These are phyloP conservation scores for Julus scanicus DNA, from an alignment of 2,888 invertebrate species.

Conservation along the genomic window DNA sequence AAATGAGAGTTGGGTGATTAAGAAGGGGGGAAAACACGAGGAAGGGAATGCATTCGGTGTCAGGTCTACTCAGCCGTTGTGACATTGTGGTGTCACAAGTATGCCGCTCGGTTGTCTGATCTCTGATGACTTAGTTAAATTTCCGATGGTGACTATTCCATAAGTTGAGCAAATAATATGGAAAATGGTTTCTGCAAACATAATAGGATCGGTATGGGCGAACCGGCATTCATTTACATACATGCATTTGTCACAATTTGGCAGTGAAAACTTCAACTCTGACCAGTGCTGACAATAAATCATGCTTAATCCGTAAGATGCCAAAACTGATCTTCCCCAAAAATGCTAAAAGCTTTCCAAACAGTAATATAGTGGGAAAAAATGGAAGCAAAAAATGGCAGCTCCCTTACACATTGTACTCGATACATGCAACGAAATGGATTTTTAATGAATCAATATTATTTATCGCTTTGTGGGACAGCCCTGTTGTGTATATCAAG, in stretches of 20 bases:
- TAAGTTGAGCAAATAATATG: constrained; percentile 48
- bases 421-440: constrained; percentile 51
- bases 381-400: constrained; percentile 43
- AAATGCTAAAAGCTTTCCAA: constrained; percentile 54
- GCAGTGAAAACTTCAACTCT: constrained; percentile 55
- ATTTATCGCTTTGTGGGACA: constrained; percentile 56
- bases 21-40: neutral
- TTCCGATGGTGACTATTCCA: constrained; percentile 32
- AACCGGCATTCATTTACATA: constrained; percentile 53
- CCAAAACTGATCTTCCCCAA: constrained; percentile 53
- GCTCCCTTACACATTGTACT: constrained; percentile 39
- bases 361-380: constrained; percentile 46
- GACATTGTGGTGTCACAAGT: constrained; percentile 18
- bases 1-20: constrained; percentile 36
- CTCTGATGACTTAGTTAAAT: constrained; percentile 27
- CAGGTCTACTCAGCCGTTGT: neutral
- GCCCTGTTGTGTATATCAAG: constrained; percentile 14
- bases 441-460: constrained; percentile 57
- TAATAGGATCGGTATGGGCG: constrained; percentile 7
- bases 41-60: constrained; percentile 26
- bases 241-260: constrained; percentile 56
- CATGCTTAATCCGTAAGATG: constrained; percentile 57
- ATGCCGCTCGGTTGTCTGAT: constrained; percentile 23
- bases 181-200: neutral
- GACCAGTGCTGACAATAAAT: constrained; percentile 57